These are phyloP conservation scores for Tragopan temminckii DNA, from an alignment of 2,797 vertebrate genomes.

Conservation along the genomic window DNA sequence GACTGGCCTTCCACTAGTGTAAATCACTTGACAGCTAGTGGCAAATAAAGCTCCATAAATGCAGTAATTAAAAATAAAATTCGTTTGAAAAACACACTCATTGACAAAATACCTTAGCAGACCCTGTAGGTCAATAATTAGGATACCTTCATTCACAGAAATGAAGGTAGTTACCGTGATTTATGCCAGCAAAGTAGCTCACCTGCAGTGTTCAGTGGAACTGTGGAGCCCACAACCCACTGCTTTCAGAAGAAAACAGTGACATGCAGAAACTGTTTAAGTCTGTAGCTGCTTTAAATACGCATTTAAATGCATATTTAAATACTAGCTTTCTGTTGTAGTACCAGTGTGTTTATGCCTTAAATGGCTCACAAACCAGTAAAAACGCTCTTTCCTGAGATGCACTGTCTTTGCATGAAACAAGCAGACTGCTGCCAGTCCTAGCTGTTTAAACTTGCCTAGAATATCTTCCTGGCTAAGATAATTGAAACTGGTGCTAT, in stretches of 20 bases:
- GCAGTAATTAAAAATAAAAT: constrained; percentile 21
- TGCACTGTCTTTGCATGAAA: background rate
- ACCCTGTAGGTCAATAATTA: background rate
- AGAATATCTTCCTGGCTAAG: background rate
- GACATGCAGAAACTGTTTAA: background rate
- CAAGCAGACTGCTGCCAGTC: background rate
- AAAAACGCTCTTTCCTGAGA: background rate
- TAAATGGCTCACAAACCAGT: background rate
- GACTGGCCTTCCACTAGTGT: background rate
- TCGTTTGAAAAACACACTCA: background rate
- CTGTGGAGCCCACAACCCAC: background rate
- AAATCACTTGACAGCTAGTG: background rate
- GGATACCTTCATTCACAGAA: background rate
- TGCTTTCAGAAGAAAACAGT: background rate
- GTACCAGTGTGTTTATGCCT: background rate
- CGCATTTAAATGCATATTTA: background rate
- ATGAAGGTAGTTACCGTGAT: background rate
- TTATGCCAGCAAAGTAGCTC: background rate
- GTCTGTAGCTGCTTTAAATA: background rate
- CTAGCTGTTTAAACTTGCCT: background rate
- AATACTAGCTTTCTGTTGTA: background rate
- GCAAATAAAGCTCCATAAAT: background rate
- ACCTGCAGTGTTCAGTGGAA: background rate
- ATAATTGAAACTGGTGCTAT: background rate
- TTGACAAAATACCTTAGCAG: background rate